phyloP scores from a whole-genome alignment of 2,888 invertebrate genomes.

The Rosalia funebris region DNA sequence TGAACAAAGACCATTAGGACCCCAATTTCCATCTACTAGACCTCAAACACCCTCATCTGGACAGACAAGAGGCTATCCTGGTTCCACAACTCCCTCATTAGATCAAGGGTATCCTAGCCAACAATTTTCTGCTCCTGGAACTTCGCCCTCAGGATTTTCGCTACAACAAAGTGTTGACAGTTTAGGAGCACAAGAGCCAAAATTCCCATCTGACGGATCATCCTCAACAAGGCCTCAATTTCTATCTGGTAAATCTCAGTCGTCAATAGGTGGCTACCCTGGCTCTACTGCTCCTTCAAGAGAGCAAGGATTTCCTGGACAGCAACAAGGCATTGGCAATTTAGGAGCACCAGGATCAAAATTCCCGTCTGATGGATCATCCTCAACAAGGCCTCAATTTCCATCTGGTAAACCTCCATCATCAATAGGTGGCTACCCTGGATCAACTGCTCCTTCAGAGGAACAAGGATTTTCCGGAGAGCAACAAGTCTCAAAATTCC shows the following conservation, averaged over 20 bases:
- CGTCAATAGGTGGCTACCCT: background rate
- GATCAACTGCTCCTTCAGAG: background rate
- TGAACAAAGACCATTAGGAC: too few species aligned
- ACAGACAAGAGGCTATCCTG: background rate
- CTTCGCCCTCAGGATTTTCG: too few species aligned
- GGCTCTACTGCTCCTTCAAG: background rate
- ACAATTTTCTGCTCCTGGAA: too few species aligned
- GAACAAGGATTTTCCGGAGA: background rate
- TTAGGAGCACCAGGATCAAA: too few species aligned
- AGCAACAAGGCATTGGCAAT: background rate
- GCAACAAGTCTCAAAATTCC: background rate
- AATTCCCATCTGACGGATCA: too few species aligned
- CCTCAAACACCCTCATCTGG: background rate
- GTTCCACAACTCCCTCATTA: background rate
- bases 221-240: too few species aligned
- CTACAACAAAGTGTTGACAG: background rate
- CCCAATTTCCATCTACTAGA: background rate
- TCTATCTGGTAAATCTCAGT: background rate
- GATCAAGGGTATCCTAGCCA: background rate
- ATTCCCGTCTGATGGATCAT: too few species aligned
- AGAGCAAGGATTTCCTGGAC: background rate
- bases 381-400: background rate
- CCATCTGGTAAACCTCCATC: conserved; percentile 9
- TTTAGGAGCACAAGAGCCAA: too few species aligned
- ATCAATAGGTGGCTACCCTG: background rate